Conservation (phyloP, 2,113 vertebrate genomes). For the Cyanoliseus patagonus region DNA sequence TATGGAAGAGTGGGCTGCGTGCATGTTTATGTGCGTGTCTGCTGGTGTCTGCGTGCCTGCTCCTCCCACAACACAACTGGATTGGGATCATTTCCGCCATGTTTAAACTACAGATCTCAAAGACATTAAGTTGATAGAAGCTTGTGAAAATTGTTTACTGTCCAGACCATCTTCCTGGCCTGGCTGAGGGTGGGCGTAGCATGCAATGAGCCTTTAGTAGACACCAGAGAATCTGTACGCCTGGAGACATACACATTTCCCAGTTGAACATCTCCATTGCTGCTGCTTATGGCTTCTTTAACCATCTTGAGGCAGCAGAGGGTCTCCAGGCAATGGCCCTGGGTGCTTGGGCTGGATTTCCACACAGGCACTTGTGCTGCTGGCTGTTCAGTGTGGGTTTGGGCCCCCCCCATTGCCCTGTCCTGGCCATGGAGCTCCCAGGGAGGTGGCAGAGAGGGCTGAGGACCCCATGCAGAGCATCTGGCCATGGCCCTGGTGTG, state of each 20-base stretch:
- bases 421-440: background rate
- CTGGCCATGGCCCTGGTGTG: rapidly evolving
- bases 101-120: background rate
- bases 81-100: background rate
- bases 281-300: background rate
- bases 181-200: background rate
- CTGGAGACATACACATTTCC: background rate
- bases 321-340: background rate
- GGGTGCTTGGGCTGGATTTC: background rate
- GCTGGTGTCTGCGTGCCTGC: background rate
- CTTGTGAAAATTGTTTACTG: background rate
- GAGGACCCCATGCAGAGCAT: background rate
- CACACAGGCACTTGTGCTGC: background rate
- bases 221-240: background rate
- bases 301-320: no score
- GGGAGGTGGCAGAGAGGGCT: background rate
- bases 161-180: background rate
- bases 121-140: background rate
- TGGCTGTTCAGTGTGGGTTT: rapidly evolving
- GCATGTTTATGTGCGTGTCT: background rate
- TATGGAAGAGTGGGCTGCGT: background rate
- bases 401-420: background rate
- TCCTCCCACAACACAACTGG: background rate
- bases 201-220: background rate
- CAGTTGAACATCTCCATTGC: rapidly evolving